These are phyloP conservation scores for Petrocephalus zakoni DNA, from an alignment of 2,113 vertebrate genomes.

Conservation along the genomic window DNA sequence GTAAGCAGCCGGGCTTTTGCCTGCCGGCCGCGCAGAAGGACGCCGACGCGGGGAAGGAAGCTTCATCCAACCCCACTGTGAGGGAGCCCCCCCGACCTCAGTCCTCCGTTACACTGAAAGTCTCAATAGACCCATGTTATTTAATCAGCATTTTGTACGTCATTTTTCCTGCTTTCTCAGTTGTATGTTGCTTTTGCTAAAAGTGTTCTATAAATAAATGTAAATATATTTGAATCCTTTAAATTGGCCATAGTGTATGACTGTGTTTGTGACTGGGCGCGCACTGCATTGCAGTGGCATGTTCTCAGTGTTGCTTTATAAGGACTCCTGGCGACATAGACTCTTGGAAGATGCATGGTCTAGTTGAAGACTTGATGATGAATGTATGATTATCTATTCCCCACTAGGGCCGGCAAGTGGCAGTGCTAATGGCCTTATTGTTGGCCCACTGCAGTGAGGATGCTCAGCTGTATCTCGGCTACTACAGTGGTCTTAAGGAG, in stretches of 20 bases:
- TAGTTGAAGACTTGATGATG: not conserved
- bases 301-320: not conserved
- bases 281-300: not conserved
- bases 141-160: too few relatives aligned
- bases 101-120: not conserved
- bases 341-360: not conserved
- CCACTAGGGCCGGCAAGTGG: slow-evolving; percentile 50
- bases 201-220: not conserved
- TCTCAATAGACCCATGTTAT: not conserved
- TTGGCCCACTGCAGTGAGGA: slow-evolving; percentile 59
- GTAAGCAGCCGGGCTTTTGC: slow-evolving; percentile 46
- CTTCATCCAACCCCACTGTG: not conserved
- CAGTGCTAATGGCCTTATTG: slow-evolving; percentile 63
- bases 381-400: not conserved
- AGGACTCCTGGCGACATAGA: not conserved
- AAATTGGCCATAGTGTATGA: not conserved
- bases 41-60: not conserved
- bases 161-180: too few relatives aligned
- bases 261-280: not conserved
- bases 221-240: not conserved
- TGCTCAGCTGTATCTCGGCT: slow-evolving; percentile 36
- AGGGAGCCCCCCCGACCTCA: not conserved
- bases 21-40: slow-evolving; percentile 31
- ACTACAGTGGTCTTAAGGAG: accelerated
- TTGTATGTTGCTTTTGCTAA: too few relatives aligned